phyloP scores from a whole-genome alignment of 1,140 invertebrate species.

The Dolichoris vasculosae region DNA sequence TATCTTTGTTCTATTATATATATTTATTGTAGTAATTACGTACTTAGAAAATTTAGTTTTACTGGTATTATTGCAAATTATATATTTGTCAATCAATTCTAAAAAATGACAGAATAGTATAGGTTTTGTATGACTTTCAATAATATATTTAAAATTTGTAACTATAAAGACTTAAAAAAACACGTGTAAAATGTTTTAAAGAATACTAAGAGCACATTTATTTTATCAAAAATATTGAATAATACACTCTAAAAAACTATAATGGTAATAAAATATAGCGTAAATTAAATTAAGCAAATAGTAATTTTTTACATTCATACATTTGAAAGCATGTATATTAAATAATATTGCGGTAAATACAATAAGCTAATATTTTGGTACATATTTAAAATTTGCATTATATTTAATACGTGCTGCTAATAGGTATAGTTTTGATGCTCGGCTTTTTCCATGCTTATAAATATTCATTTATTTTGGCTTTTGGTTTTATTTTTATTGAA shows the following conservation, averaged over 20 bases:
- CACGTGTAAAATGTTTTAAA: too few relatives aligned
- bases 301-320: background rate
- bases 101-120: too few relatives aligned
- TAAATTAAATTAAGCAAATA: background rate
- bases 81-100: too few relatives aligned
- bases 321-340: background rate
- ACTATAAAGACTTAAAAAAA: too few relatives aligned
- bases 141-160: too few relatives aligned
- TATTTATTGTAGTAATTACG: too few relatives aligned
- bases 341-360: background rate
- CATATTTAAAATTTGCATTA: background rate
- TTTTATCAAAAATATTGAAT: background rate
- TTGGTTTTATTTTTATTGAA: background rate
- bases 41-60: too few relatives aligned
- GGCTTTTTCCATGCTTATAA: background rate
- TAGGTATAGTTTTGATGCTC: slow-evolving; percentile 27
- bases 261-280: background rate
- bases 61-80: too few relatives aligned
- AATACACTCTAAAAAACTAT: background rate
- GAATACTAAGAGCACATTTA: too few relatives aligned
- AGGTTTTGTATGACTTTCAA: too few relatives aligned
- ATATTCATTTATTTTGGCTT: slow-evolving; percentile 1
- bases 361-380: background rate
- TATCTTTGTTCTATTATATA: too few relatives aligned
- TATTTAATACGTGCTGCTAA: slow-evolving; percentile 16